Evolutionary conservation across 2,113 vertebrate species (phyloP).

Genomic region (Forbesichthys papilliferus): DNA sequence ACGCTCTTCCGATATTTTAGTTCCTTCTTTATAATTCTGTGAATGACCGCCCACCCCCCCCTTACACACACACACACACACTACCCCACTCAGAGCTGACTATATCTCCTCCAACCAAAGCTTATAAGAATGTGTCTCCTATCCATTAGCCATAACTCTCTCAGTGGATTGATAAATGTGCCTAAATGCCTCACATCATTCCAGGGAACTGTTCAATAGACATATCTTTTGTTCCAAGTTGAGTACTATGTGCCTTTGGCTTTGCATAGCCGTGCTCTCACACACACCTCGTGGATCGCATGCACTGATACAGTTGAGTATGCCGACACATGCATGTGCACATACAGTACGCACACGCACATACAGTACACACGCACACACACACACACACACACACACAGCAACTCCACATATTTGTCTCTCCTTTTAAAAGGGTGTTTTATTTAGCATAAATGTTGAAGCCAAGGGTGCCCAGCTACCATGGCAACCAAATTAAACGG

Average conservation of each 20-base stretch:
- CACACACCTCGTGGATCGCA: conserved; percentile 46
- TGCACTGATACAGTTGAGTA: neutral
- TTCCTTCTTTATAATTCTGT: too few species aligned
- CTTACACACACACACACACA: conserved; percentile 19
- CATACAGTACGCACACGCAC: neutral
- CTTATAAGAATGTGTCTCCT: conserved; percentile 53
- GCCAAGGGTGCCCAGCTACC: conserved; percentile 82
- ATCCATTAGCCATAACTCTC: conserved; percentile 60
- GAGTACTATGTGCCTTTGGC: conserved; percentile 51
- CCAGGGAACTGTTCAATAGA: conserved; percentile 53
- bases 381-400: conserved; percentile 38
- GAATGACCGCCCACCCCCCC: too few species aligned
- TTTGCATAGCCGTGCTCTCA: conserved; percentile 50
- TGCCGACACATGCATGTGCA: neutral
- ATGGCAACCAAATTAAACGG: conserved; percentile 85
- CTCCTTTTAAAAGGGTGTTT: conserved; percentile 81
- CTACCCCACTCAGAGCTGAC: conserved; percentile 39
- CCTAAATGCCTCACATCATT: conserved; percentile 44
- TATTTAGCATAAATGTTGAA: conserved; percentile 86
- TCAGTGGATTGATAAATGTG: conserved; percentile 52
- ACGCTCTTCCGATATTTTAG: too few species aligned
- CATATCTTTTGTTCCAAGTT: conserved; percentile 58
- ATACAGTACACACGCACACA: too few species aligned
- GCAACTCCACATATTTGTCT: conserved; percentile 80
- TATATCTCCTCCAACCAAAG: conserved; percentile 43